Evolutionary conservation across 37 sponge, comb jelly and placozoan genomes (phyloP).

Genomic region (Bolinopsis microptera): DNA sequence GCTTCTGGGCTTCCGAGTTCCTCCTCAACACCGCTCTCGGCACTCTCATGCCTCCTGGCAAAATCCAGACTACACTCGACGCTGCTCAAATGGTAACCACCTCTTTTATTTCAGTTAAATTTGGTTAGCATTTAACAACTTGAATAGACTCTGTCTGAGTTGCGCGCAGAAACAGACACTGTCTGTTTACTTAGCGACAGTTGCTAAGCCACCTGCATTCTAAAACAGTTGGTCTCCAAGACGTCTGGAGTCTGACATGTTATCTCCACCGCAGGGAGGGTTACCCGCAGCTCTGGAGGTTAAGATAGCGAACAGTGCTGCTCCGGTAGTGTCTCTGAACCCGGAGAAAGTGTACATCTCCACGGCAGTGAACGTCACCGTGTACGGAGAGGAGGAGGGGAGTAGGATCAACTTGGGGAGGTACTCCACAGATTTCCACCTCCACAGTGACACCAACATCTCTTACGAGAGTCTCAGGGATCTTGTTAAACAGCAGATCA

Average conservation of each 20-base stretch:
- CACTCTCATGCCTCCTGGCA: background rate
- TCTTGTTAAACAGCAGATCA: background rate
- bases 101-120: too few species aligned
- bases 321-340: background rate
- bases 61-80: background rate
- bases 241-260: too few species aligned
- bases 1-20: background rate
- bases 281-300: background rate
- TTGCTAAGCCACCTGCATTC: background rate
- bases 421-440: background rate
- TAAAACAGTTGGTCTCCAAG: background rate
- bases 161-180: background rate
- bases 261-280: background rate
- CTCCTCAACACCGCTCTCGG: slow-evolving; percentile 22
- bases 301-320: background rate
- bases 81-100: background rate
- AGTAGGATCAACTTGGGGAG: background rate
- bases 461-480: background rate
- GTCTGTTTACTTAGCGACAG: background rate
- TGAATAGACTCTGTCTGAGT: background rate
- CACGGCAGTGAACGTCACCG: background rate
- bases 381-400: background rate
- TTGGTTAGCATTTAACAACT: too few species aligned
- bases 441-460: background rate
- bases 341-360: background rate